Evolutionary conservation across 2,888 invertebrate species (phyloP).

Genomic region (Odontomyia ornata): DNA sequence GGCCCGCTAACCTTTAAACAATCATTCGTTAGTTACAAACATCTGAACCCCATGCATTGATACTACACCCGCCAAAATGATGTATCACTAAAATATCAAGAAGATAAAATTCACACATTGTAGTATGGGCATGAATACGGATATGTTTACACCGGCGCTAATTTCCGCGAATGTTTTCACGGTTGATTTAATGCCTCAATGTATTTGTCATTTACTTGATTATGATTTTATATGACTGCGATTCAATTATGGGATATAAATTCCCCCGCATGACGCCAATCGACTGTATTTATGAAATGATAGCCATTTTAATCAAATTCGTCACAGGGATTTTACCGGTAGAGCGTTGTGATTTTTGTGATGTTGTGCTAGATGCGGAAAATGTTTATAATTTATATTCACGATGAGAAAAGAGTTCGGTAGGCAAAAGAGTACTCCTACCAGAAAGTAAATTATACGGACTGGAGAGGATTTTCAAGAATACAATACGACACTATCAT

Average conservation of each 20-base stretch:
- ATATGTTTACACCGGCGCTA: too few relatives aligned
- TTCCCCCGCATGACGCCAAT: neutral
- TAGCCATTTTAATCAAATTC: neutral
- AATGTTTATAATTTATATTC: too few relatives aligned
- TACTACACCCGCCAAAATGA: neutral
- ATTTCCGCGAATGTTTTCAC: neutral
- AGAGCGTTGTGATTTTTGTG: too few relatives aligned
- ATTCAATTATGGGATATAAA: neutral
- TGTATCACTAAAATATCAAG: neutral
- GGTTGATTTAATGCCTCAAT: neutral
- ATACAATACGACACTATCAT: too few relatives aligned
- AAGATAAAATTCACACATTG: neutral
- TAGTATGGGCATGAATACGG: neutral
- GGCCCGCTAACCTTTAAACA: conserved; percentile 13
- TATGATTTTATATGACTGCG: neutral
- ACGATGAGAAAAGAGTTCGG: too few relatives aligned
- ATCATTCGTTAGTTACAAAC: conserved; percentile 4
- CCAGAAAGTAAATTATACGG: too few relatives aligned
- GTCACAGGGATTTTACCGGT: neutral
- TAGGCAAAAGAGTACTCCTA: too few relatives aligned
- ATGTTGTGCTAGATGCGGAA: too few relatives aligned
- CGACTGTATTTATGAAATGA: neutral
- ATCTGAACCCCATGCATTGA: neutral
- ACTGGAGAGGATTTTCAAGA: too few relatives aligned
- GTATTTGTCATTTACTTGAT: neutral